Base-by-base conservation (phyloP, 1,140 invertebrate species). In the Calliopsis andreniformis region DNA sequence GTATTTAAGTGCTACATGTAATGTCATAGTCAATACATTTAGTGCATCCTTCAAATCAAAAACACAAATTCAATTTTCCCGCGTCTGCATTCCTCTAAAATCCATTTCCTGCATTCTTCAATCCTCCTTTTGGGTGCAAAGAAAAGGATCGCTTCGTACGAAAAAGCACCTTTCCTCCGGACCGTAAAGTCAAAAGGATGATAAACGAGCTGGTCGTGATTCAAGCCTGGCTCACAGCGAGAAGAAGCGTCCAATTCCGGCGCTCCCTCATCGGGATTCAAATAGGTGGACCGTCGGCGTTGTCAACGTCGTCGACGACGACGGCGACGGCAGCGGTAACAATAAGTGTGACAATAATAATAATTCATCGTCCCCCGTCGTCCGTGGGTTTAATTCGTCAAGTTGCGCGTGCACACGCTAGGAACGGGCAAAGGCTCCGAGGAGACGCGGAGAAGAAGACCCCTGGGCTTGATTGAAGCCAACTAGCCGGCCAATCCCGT, bases 391-490 rank as follows among this genome's bases (percentile, higher is more conserved):
- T 85, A 84, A 84, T 82, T 84, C 76, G 63, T 49, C 30, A 55
- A 64, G 45, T 47, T 58, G 83, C 45, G 62, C 58, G 64, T 45
- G 68, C 32, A 81, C 62, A 45, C 42, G 28, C 45, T 59, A 71
- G 75, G 75, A 77, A 47, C 43, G 66, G 63, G 55, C 70, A 78
- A 75, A 86, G 83, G 80, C 67, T 75, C 79, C 69, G 49, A 55
- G 67, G 58, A 69, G 72, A 53, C 71, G 35, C 72, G 47, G 69
- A 83, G 84, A 82, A 82, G 82, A 88, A 88, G 88, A 87, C 87
- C 81, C 84, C 80, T 76, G 73, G 79, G 86, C 87, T 90, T 91
- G 86, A 91, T 91, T 91, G 90, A 86, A 90, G 90, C 88, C 89
- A 91, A 91, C 89, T 90, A 78, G 80, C 81, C 86, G 80, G 63